These are phyloP conservation scores for Sitophilus oryzae DNA, from an alignment of 1,140 invertebrate species.

Conservation along the genomic window DNA sequence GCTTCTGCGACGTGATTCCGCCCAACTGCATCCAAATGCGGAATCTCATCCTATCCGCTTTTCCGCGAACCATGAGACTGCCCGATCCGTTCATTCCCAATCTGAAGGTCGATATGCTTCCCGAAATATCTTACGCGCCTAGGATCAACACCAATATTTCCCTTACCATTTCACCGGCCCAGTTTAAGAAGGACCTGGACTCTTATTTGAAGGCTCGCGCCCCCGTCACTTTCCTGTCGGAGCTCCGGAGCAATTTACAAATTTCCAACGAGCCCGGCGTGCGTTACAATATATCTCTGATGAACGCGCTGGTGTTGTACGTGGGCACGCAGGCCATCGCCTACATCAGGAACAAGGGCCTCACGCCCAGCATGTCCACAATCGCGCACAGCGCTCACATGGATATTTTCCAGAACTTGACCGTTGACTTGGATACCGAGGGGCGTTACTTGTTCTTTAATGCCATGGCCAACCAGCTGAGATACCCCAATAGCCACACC, in stretches of 20 bases:
- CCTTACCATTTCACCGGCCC: conserved; percentile 76
- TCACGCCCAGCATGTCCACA: conserved; percentile 89
- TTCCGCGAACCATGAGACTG: conserved; percentile 94
- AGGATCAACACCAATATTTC: conserved; percentile 86
- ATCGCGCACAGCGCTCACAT: conserved; percentile 97
- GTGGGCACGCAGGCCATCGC: conserved; percentile 95
- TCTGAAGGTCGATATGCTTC: conserved; percentile 90
- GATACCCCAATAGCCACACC: conserved; percentile 98
- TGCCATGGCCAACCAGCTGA: conserved; percentile 95
- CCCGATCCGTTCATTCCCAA: conserved; percentile 98
- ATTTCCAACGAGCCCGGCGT: conserved; percentile 79
- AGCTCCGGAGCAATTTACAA: conserved; percentile 85
- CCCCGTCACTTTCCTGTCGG: conserved; percentile 92
- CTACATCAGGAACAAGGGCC: conserved; percentile 77
- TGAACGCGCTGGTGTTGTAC: conserved; percentile 96
- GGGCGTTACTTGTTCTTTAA: conserved; percentile 96
- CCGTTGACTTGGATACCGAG: conserved; percentile 95
- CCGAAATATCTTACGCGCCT: conserved; percentile 78
- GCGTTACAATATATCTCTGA: conserved; percentile 90
- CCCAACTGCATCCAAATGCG: conserved; percentile 99
- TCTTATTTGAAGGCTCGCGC: conserved; percentile 91
- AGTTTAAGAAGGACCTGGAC: conserved; percentile 93
- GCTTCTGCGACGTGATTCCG: conserved; percentile 99
- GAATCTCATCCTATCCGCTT: conserved; percentile 95
- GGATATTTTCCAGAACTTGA: conserved; percentile 99